Base-by-base conservation (phyloP, 2,113 vertebrate genomes). In the Pelobates fuscus region DNA sequence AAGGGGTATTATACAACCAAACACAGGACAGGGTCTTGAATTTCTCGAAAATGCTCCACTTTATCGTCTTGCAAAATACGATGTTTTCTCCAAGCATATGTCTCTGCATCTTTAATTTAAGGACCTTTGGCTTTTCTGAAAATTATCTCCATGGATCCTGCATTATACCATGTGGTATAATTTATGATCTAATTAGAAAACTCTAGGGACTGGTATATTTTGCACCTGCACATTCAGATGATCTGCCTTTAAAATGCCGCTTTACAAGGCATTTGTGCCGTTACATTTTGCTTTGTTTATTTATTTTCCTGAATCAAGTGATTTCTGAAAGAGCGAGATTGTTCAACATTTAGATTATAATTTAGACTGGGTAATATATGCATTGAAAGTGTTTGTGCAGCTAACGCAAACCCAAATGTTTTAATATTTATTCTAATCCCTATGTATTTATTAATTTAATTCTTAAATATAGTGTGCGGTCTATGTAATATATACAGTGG, bases 151-250 rank as follows among this genome's bases (percentile, higher is more conserved):
- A 71, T 71, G 49, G 70, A 52, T 62, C 60, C 59, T 21, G 41
- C 43, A 26, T 63, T 32, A 59, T 71, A 71, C 70, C 70, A 71
- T 71, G 57, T 71, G 70, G 58, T 61, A 71, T 71, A 59, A 71
- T 71, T 71, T 71, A 71, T 71, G 49, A 71, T 71, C 70, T 71
- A 71, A 71, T 71, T 71, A 71, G 70, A 52, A 71, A 52, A 30
- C 70, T 62, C 70, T 24, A 49, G 70, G 70, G 70, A 62, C 43
- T 32, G 11, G 43, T 43, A 57, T 32, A 46, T 71, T 61, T 71
- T 71, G 70, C 70, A 71, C 59, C 70, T 71, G 70, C 70, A 41
- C 70, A 54, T 49, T 71, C 26, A 52, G 12, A 30, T 24, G 21
- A 11, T 29, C 20, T 46, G 58, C 59, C 26, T 62, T 46, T 71